phyloP scores from a whole-genome alignment of 2,113 vertebrate genomes.

The Micromys minutus region DNA sequence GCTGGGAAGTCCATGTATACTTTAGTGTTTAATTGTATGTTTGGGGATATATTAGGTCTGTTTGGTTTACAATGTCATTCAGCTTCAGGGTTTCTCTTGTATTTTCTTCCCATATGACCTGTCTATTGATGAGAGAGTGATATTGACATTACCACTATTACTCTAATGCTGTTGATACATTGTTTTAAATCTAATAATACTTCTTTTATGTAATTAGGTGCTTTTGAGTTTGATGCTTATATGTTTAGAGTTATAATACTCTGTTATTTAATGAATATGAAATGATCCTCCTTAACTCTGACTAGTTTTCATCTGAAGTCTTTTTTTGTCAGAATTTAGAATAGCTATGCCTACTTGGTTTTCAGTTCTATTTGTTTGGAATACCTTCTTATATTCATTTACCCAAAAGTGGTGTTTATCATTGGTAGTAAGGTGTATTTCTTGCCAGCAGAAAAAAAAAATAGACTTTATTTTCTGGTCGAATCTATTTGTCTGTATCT shows the following conservation, averaged over 20 bases:
- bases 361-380: not conserved
- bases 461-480: not conserved
- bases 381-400: not conserved
- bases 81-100: not conserved
- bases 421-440: not conserved
- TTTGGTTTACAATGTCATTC: not conserved
- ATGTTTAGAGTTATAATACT: not conserved
- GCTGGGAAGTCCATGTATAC: not conserved
- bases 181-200: not conserved
- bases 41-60: not conserved
- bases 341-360: not conserved
- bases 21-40: not conserved
- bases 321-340: not conserved
- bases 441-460: not conserved
- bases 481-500: not conserved
- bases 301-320: not conserved
- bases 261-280: not conserved
- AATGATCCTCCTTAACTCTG: not conserved
- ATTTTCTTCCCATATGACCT: not conserved
- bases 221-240: not conserved
- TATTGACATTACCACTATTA: not conserved
- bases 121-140: not conserved
- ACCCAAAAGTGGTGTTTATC: not conserved
- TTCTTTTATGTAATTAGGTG: not conserved
- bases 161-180: not conserved